Evolutionary conservation across 2,888 invertebrate species (phyloP), one percentile per base, ranked within the genome.

Genomic region (Xanthorhoe spadicearia): DNA sequence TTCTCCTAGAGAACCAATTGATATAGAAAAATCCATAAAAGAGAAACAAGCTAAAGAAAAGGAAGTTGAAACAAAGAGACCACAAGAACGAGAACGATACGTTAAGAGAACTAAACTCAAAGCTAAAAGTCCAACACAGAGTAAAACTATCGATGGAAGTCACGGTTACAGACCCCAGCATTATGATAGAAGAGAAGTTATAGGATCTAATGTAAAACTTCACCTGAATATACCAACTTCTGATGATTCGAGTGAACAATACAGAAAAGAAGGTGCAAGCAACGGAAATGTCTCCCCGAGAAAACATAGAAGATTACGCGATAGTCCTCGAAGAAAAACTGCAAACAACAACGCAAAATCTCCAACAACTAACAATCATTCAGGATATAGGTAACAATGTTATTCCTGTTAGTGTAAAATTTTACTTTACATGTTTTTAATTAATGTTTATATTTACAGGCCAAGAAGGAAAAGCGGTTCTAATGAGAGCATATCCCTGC

Each of bases 271-370:
- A 75, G 90, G 93, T 23, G 67, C 83, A n/a, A 88, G 84, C 32
- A 93, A 93, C 71, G 93, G 93, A 52, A 93, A 89, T 76, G 76
- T 92, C 70, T 94, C 95, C 10, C 94, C 95, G 52, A 93, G 94
- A 71, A 95, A 95, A 84, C 92, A 93, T 69, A 94, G 95, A 77
- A 94, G 96, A 67, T 88, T 94, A 63, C 91, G 95, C 66, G 96
- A 96, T 68, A 95, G 95, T 78, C 95, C 95, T 0, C 86, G 95
- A 77, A 93, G 96, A 80, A 96, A 96, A 86, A 94, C 95, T 32
- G 88, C 94, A 69, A 93, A 92, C 74, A 85, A 87, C 61, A 84
- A 87, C 61, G 93, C 94, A 0, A 94, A 95, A 80, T 95, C 95
- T 51, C 95, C 95, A 9, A 93, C 88, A 54, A 72, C 81, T 17